Base-by-base conservation (phyloP, 2,888 invertebrate species). In the Athripsodes cinereus region DNA sequence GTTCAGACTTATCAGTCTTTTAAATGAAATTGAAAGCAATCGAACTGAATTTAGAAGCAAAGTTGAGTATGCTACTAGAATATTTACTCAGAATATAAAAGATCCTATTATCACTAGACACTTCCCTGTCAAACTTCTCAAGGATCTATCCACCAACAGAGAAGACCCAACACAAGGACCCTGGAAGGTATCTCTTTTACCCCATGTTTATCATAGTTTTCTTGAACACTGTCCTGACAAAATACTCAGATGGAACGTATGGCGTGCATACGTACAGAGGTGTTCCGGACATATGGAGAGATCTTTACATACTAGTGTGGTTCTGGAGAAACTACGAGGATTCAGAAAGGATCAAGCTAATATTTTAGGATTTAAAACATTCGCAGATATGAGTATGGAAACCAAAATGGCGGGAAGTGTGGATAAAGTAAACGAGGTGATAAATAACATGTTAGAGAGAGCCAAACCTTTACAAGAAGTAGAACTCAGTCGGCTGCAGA, bases 351-450 rank as follows among this genome's bases (percentile, higher is more conserved):
- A 87, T 40, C 85, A 90, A 67, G 94, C 95, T 0, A 78, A 84
- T 64, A 67, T 86, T 13, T 73, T 96, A 10, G 95, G 96, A 0
- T 96, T 84, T 70, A 80, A 87, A 62, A 84, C 82, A 55, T 96
- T 78, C 72, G 87, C 85, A 0, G 87, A 93, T 40, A 86, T 96
- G 87, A 92, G 91, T 35, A 92, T 96, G 92, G 87, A 90, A 74
- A 94, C 93, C 0, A 96, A 95, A 80, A 83, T 96, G 93, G 92
- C 94, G 6, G 90, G 87, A 8, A 86, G 79, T 63, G 73, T 91
- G 13, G 84, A 88, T 53, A 88, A 87, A 70, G 85, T 95, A 0
- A 78, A 86, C 64, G 79, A 81, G 60, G 81, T 87, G 60, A 76
- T 96, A 22, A 79, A 85, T 54, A 81, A 75, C 62, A 77, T 92